Percentiles rank a stretch among this genome's conserved stretches.
These are phyloP conservation scores for Murina feae DNA, from an alignment of 2,113 vertebrate species.

Conservation along the genomic window DNA sequence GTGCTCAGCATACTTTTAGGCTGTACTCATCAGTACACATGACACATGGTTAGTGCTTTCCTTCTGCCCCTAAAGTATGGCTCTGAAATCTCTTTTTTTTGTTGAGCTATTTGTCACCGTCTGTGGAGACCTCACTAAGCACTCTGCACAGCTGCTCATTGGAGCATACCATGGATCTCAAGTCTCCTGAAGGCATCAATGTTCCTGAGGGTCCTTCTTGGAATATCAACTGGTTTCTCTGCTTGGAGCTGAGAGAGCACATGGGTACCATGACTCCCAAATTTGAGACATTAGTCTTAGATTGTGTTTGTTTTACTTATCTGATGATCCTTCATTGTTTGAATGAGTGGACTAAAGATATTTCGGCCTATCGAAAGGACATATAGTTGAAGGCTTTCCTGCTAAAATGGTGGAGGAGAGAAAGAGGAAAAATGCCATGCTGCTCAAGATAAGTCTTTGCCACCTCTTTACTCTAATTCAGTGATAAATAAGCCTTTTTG, in stretches of 20 bases:
- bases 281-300: background rate
- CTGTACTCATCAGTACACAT: background rate
- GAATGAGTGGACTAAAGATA: background rate
- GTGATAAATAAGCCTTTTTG: background rate
- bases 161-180: rapidly evolving
- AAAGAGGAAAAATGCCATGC: background rate
- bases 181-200: background rate
- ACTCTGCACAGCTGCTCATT: background rate
- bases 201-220: background rate
- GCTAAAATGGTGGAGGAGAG: background rate
- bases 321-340: background rate
- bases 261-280: rapidly evolving
- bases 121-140: background rate
- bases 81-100: background rate
- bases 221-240: background rate
- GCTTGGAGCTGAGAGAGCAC: background rate
- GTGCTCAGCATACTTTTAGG: background rate
- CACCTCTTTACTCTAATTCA: background rate
- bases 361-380: background rate
- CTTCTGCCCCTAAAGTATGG: background rate
- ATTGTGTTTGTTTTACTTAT: background rate
- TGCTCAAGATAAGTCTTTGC: background rate
- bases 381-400: background rate
- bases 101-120: background rate
- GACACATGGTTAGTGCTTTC: background rate